A percentile compares a stretch with the other conserved stretches of the same genome.
Conservation (phyloP, 2,797 vertebrate genomes). For the Betta splendens region DNA sequence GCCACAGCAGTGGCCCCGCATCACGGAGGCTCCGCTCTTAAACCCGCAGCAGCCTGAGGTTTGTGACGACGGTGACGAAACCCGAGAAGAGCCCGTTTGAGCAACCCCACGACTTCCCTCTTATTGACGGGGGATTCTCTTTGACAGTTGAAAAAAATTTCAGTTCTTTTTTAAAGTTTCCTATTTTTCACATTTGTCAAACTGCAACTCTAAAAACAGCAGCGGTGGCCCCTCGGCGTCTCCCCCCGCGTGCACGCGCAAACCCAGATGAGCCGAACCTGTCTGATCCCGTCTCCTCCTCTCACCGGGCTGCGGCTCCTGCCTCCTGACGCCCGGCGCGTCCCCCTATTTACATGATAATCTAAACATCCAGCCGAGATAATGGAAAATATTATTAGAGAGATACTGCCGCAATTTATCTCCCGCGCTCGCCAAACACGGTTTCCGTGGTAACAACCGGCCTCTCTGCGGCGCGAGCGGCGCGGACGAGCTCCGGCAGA, state of each 20-base stretch:
- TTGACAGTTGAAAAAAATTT: neutral
- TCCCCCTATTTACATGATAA: constrained; percentile 70
- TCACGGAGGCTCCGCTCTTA: constrained; percentile 35
- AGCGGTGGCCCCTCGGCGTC: constrained; percentile 32
- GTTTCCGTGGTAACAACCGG: constrained; percentile 69
- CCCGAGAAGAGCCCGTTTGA: constrained; percentile 31
- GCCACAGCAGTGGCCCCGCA: neutral
- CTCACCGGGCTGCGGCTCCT: constrained; percentile 41
- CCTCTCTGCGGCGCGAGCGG: constrained; percentile 22
- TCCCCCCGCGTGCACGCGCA: constrained; percentile 16
- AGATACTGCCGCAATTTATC: constrained; percentile 61
- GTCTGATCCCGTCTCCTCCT: constrained; percentile 51
- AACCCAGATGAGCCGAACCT: constrained; percentile 30
- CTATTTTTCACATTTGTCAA: neutral
- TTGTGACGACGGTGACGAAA: constrained; percentile 46
- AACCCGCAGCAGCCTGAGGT: constrained; percentile 28
- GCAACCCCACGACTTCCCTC: constrained; percentile 46
- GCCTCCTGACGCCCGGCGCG: constrained; percentile 34
- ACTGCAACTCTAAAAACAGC: neutral
- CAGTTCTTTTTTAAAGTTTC: neutral
- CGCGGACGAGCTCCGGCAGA: constrained; percentile 10
- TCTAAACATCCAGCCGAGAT: constrained; percentile 70
- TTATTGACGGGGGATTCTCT: neutral
- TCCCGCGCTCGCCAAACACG: constrained; percentile 52
- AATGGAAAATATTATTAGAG: constrained; percentile 75